A percentile compares a stretch with the other conserved stretches of the same genome.
phyloP scores from a whole-genome alignment of 2,888 invertebrate genomes.

The Helobdella robusta region DNA sequence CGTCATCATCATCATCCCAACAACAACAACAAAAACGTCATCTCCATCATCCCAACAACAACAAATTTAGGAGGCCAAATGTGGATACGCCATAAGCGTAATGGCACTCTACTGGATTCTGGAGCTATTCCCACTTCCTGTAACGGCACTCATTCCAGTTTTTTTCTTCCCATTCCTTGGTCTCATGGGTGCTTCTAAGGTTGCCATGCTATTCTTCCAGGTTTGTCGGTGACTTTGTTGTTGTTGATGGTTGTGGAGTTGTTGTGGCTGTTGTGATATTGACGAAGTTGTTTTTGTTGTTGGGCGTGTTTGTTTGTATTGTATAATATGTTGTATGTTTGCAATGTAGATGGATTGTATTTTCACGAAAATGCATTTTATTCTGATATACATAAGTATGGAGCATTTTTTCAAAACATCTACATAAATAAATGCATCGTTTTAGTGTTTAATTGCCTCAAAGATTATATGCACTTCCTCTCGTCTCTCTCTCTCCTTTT shows the following conservation, averaged over 20 bases:
- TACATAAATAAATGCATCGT: too few relatives aligned
- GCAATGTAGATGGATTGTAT: neutral
- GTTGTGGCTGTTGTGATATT: neutral
- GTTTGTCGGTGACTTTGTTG: too few relatives aligned
- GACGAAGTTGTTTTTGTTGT: neutral
- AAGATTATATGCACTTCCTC: too few relatives aligned
- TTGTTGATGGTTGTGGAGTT: neutral
- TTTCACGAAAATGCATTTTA: too few relatives aligned
- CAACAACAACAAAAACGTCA: neutral
- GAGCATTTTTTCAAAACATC: too few relatives aligned
- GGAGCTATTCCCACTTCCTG: slow-evolving; percentile 43
- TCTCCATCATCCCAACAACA: neutral
- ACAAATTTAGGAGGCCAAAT: slow-evolving; percentile 28
- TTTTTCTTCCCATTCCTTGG: slow-evolving; percentile 44
- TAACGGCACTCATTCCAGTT: slow-evolving; percentile 43
- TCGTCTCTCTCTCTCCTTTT: slow-evolving; percentile 10
- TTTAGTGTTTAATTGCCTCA: too few relatives aligned
- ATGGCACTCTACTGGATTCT: slow-evolving; percentile 46
- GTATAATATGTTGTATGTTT: neutral
- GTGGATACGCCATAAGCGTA: slow-evolving; percentile 33
- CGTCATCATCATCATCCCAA: too few relatives aligned
- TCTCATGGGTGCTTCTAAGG: slow-evolving; percentile 38
- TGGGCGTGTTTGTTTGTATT: neutral
- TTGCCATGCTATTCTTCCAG: slow-evolving; percentile 40
- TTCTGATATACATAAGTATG: too few relatives aligned